Evolutionary conservation across 2,797 vertebrate species (phyloP), one percentile per base, ranked within the genome.

Genomic region (Sebastes kiyomatsui): DNA sequence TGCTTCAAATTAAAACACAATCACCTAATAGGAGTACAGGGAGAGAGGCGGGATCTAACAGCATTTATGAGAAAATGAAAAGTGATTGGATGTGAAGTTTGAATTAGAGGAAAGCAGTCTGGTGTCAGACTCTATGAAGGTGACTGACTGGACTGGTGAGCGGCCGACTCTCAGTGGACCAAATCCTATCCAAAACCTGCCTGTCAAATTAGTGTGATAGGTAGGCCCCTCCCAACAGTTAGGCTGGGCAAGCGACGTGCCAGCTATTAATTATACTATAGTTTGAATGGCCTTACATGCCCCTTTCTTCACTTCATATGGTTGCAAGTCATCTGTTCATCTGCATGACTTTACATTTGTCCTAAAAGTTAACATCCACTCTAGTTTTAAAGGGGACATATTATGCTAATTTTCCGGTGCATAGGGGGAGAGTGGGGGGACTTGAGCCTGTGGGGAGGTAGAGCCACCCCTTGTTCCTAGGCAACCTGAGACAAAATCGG

Each of bases 31-130:
- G 83, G 88, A 76, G 89, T 59, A 73, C 74, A 77, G 83, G 82
- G 82, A 89, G 83, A 75, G 85, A 84, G 91, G 90, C 75, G 90
- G 91, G 88, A 72, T 82, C 84, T 85, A 90, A 87, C 85, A 61
- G 78, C 74, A 84, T 89, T 89, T 89, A 91, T 93, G 92, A 90
- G 88, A 77, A 91, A 87, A 89, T 93, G 84, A 89, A 91, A 91
- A 91, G 89, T 92, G 91, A 94, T 92, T 92, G 93, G 88, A 92
- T 93, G 93, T 93, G 92, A 94, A 93, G 88, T 89, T 88, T 92
- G 81, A 93, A 93, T 93, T 91, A 92, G 87, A 75, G 75, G 77
- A 90, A 91, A 91, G 91, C 91, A 87, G 87, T 84, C 64, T 65
- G 71, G 82, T 93, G 93, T 94, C 93, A 93, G 87, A 91, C 84